Base-by-base conservation (phyloP, 2,113 vertebrate species). In the Otocyon megalotis region DNA sequence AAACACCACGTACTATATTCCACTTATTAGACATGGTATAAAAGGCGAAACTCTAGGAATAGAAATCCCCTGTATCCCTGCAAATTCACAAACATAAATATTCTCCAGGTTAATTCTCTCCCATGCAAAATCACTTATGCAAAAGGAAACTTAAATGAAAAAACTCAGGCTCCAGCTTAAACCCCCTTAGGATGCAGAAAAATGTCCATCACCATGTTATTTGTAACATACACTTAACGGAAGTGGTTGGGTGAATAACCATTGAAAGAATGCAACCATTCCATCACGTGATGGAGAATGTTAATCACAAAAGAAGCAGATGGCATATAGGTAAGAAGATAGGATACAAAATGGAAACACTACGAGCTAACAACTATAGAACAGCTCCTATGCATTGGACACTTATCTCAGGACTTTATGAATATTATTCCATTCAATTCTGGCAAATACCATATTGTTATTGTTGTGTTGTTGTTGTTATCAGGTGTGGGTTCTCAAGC, bases 91-190 rank as follows among this genome's bases (percentile, higher is more conserved):
- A 60, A 32, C 53, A 82, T 76, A 91, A 84, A 85, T 88, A 79
- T 72, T 89, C 53, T 95, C 65, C 72, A 87, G 54, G 8, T 71
- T 85, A 94, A 88, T 87, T 96, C 19, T 28, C 84, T 74, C 37
- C 26, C 22, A 54, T 71, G 58, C 48, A 93, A 89, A 93, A 83
- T 50, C 85, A 88, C 9, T 56, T 72, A 60, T 4, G 19, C 8
- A 60, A 93, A 91, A 95, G 56, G 24, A 86, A 76, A 89, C 3
- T 84, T 83, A 11, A 15, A 26, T 60, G 26, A 62, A 19, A 96
- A 74, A 93, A 82, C 54, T 93, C 85, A 62, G 15, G 62, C 67
- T 95, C 79, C 63, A 89, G 28, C 5, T 58, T 84, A 53, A 69
- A 37, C 7, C 24, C 8, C 82, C 20, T 77, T 28, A 63, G 65